Evolutionary conservation across 2,888 invertebrate genomes (phyloP), one percentile per base, ranked within the genome.

Genomic region (Podotricha telesiphe): DNA sequence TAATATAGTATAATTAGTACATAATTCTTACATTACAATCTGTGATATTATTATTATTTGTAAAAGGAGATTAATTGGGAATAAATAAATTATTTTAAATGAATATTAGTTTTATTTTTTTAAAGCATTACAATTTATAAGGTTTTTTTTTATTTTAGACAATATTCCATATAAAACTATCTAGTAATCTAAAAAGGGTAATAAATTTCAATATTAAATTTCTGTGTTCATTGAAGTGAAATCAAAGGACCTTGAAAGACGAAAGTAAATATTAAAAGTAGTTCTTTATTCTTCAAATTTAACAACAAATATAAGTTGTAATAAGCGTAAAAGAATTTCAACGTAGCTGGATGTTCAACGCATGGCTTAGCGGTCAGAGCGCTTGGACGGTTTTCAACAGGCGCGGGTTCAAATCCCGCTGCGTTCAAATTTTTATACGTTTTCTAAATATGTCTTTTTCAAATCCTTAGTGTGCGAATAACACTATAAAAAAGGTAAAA

Each of bases 31-130:
- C 40, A 45, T 59, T 59, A 45, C 42, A 45, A 59, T 59, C 45
- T 59, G 59, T 59, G 59, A 59, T 59, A 59, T 45, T 59, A 55
- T 11, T 55, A 17, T 55, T 55, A 55, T 55, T 55, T 55, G 34
- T 37, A 55, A 55, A n/a, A 22, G 22, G 42, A 58, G n/a, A 40
- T 58, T 22, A 22, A 22, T 42, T 15, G 42, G 15, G 10, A 58
- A 15, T 42, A 58, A 58, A 58, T 53, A 53, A 40, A 58, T 42
- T 56, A 19, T 42, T 15, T 42, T 20, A 40, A 20, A 42, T 42
- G 3, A 10, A 13, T 34, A 37, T 19, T 20, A 15, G 58, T 15
- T 20, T 40, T 42, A 20, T 58, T 20, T 58, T 42, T 58, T 1
- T 10, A 28, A n/a, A 34, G 10, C 34, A 6, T n/a, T 28, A 28